Conservation (phyloP, 2,888 invertebrate genomes). For the Tyria jacobaeae region DNA sequence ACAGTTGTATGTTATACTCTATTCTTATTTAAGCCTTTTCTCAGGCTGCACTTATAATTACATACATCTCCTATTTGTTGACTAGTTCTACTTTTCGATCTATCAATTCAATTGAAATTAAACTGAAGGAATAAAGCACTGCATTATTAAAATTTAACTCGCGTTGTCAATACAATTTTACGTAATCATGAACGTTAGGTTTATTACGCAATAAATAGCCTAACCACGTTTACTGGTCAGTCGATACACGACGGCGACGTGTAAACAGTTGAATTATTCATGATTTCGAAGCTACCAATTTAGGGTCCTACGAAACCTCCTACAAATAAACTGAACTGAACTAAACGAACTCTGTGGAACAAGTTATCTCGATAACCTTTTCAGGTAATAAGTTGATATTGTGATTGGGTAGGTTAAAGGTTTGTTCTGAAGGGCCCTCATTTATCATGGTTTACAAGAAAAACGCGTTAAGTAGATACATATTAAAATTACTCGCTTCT, state of each 20-base stretch:
- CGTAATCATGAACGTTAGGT: slow-evolving; percentile 10
- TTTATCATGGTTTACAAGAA: not conserved
- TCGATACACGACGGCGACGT: slow-evolving; percentile 23
- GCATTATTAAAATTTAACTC: no score
- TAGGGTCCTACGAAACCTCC: slow-evolving; percentile 40
- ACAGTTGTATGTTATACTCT: no score
- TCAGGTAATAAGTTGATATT: slow-evolving; percentile 32
- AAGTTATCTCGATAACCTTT: slow-evolving; percentile 36
- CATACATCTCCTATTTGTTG: no score
- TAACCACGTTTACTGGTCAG: slow-evolving; percentile 19
- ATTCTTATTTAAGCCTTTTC: no score
- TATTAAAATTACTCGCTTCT: no score
- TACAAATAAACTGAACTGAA: slow-evolving; percentile 45
- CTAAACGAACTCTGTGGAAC: slow-evolving; percentile 24
- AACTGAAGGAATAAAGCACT: no score
- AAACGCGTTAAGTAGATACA: no score
- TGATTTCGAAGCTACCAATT: slow-evolving; percentile 37
- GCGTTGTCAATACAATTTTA: not conserved
- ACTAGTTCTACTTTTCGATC: no score
- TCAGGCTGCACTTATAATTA: no score
- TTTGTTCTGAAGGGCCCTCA: not conserved
- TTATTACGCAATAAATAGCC: slow-evolving; percentile 26
- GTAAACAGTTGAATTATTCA: slow-evolving; percentile 50
- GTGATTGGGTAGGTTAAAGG: slow-evolving; percentile 19
- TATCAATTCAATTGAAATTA: no score